phyloP scores from a whole-genome alignment of 2,888 invertebrate genomes.

The Aradus depressus region DNA sequence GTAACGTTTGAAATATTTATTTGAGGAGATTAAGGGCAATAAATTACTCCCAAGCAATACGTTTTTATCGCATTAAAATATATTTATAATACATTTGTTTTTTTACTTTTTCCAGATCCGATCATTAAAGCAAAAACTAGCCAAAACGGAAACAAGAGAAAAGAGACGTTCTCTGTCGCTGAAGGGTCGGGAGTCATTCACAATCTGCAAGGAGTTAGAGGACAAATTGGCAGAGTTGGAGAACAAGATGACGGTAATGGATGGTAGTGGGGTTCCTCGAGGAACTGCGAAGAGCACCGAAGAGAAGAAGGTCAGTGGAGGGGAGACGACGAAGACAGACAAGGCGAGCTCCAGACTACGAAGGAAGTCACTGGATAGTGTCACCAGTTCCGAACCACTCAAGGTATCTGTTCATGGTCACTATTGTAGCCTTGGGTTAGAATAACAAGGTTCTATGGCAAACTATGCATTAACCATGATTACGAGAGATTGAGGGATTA shows the following conservation, averaged over 20 bases:
- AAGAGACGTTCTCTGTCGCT: conserved; percentile 70
- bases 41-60: too few species aligned
- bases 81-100: background rate
- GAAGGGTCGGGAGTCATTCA: conserved; percentile 70
- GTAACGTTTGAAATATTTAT: too few species aligned
- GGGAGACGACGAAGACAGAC: conserved; percentile 38
- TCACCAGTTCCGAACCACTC: conserved; percentile 66
- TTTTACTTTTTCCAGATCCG: conserved; percentile 37
- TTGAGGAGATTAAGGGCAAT: too few species aligned
- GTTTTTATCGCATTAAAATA: background rate
- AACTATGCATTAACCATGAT: too few species aligned
- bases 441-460: background rate
- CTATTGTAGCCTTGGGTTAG: background rate
- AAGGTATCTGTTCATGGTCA: conserved; percentile 51
- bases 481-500: too few species aligned
- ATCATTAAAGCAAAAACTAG: conserved; percentile 64
- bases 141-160: conserved; percentile 63
- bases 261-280: conserved; percentile 46
- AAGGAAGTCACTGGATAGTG: conserved; percentile 66
- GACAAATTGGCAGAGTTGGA: conserved; percentile 72
- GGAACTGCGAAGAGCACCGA: conserved; percentile 38
- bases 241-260: conserved; percentile 59
- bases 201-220: conserved; percentile 71
- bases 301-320: conserved; percentile 34
- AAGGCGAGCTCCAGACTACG: conserved; percentile 46